phyloP scores from a whole-genome alignment of 2,113 vertebrate species.

The Scomber japonicus region DNA sequence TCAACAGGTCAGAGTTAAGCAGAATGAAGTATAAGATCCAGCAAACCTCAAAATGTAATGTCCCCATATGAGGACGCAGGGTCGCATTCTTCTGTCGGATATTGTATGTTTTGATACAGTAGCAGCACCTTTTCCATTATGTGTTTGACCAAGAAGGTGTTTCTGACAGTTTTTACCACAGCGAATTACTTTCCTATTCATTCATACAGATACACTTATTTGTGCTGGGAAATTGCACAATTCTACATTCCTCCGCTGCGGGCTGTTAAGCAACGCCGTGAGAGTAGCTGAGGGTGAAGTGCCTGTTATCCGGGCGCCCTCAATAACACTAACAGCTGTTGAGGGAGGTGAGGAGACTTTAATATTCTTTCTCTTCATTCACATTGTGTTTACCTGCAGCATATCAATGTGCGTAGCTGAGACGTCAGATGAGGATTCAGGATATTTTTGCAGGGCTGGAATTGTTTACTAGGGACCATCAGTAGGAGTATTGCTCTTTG shows the following conservation, averaged over 20 bases:
- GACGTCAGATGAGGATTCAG: background rate
- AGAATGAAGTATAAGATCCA: too few species aligned
- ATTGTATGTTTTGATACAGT: background rate
- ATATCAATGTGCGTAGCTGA: background rate
- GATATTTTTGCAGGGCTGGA: background rate
- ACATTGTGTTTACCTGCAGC: slow-evolving; percentile 22
- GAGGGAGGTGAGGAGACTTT: background rate
- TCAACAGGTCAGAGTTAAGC: too few species aligned
- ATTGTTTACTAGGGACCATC: background rate
- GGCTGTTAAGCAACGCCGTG: background rate
- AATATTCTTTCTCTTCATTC: background rate
- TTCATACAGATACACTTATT: background rate
- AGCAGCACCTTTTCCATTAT: background rate
- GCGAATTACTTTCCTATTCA: background rate
- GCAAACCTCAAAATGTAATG: too few species aligned
- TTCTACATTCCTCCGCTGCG: background rate
- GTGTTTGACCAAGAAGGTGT: background rate
- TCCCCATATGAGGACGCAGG: too few species aligned
- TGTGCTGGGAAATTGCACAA: background rate
- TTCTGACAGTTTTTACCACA: background rate
- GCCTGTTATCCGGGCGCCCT: background rate
- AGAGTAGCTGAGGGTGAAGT: background rate
- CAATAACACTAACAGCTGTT: background rate
- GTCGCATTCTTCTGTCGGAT: background rate
- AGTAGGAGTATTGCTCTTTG: background rate